Evolutionary conservation across 2,797 vertebrate genomes (phyloP), one percentile per base, ranked within the genome.

Genomic region (Dendrocincla tyrannina): DNA sequence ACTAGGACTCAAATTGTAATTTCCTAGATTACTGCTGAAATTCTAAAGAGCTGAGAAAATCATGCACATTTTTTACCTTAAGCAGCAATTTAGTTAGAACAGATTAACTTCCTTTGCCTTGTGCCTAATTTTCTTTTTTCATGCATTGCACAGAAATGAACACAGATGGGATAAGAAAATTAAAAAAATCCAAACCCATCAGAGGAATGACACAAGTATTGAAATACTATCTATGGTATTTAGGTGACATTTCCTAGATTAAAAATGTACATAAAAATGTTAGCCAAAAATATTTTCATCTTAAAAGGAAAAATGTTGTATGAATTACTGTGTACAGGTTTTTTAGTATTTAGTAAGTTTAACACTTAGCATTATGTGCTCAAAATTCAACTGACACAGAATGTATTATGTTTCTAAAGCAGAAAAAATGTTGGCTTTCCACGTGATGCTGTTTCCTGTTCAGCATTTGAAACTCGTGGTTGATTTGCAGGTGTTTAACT

Each of bases 131-230:
- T 47, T 33, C 11, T 62, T 22, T 85, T 76, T 77, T 22, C 16
- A 30, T 53, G 5, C 2, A 52, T 60, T 81, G 24, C 5, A 25
- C 17, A 46, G 30, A 86, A 66, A 78, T n/a, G 3, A 81, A 33
- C 5, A 30, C 6, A 84, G 6, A 13, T 41, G 7, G 12, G 20
- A 52, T 39, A 50, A 72, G 30, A 82, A 83, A 69, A 62, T 47
- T 7, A 4, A 17, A 46, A 46, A 44, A 76, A 33, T 17, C 0
- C 6, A 37, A 74, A 41, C 3, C 5, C 1, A 37, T 12, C 24
- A 12, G 63, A 16, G 39, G 7, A 72, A 68, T 44, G 20, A 90
- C 9, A 69, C 9, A 76, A 87, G 3, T 9, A 46, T 3, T 83
- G 44, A 78, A 91, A 84, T 32, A 67, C 59, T 18, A 33, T 50